Evolutionary conservation across 2,888 invertebrate species (phyloP), one percentile per base, ranked within the genome.

Genomic region (Podotricha telesiphe): DNA sequence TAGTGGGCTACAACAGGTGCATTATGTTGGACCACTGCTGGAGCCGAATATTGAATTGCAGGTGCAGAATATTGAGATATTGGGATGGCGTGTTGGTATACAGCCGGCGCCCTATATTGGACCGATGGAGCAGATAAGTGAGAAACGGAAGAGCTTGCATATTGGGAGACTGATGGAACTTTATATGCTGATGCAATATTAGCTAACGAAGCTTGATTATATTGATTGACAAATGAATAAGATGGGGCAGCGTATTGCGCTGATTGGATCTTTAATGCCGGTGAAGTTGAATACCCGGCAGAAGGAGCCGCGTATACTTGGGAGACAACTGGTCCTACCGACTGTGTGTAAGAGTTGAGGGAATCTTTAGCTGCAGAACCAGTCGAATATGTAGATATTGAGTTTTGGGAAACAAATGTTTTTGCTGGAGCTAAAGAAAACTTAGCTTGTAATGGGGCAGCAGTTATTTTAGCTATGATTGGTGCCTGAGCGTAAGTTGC

Each of bases 401-500:
- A 78, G 70, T 88, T 92, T 74, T 89, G 89, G 34, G 86, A 76
- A 5, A 85, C 80, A 56, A 85, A 88, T 20, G 86, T 86, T 71
- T 83, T 89, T 3, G 85, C 79, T n/a, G 89, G 86, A 17, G 88
- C 78, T 48, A 86, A 45, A 17, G 89, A 77, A 75, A 85, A 88
- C 76, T 84, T 86, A 13, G 91, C 88, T 50, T 90, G 85, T 4
- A 93, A 78, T n/a, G 93, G 89, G 64, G 93, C 86, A 64, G 93
- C 86, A 19, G 94, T 87, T 69, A 92, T 84, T 87, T 93, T 89
- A 28, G 94, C 84, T 73, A 93, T 83, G 65, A 93, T 91, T n/a
- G 93, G 93, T n/a, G 93, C 93, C 79, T 93, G 92, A 28, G 92
- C 92, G 73, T 93, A 94, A 7, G 91, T 90, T 22, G 87, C 86